Evolutionary conservation across 2,888 invertebrate species (phyloP), one percentile per base, ranked within the genome.

Genomic region (Agriopis aurantiaria): DNA sequence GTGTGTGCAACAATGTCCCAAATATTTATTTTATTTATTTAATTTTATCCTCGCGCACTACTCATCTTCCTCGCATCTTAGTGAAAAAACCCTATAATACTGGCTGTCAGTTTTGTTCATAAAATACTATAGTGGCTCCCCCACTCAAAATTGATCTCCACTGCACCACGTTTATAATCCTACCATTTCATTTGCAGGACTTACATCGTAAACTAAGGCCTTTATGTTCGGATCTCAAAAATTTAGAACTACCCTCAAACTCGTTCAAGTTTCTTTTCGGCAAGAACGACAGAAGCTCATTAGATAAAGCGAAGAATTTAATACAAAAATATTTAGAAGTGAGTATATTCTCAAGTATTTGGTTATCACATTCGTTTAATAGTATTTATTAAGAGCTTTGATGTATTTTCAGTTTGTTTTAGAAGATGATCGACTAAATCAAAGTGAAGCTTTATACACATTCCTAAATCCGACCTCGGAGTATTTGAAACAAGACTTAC

Each of bases 401-500:
- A 68, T 75, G 77, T 81, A 75, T 77, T 93, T 95, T 72, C 88
- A 98, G 98, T 97, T 97, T 88, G 96, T 98, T 79, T 94, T 98
- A 87, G 97, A 97, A 91, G 98, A 98, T 84, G 98, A 98, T 74
- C 95, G 96, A 79, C 93, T 98, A 77, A 97, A 97, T 88, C 97
- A 97, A 92, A 97, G 98, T 85, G 98, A 98, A 92, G 97, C 97
- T 64, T 95, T 98, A 76, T 98, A 98, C 85, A 96, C 97, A 72
- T 98, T 98, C 91, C 95, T 98, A n/a, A 98, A 98, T 87, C 98
- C 98, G 5, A 98, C 97, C 87, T 98, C 98, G 0, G 98, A 98
- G 85, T 97, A 97, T 89, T 94, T 98, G 75, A 98, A 98, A 88
- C 97, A 97, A 55, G 96, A 97, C 55, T 96, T 97, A 80, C 97